These are phyloP conservation scores for Drosophila maculinotata DNA, from an alignment of 2,888 invertebrate genomes.

Conservation along the genomic window DNA sequence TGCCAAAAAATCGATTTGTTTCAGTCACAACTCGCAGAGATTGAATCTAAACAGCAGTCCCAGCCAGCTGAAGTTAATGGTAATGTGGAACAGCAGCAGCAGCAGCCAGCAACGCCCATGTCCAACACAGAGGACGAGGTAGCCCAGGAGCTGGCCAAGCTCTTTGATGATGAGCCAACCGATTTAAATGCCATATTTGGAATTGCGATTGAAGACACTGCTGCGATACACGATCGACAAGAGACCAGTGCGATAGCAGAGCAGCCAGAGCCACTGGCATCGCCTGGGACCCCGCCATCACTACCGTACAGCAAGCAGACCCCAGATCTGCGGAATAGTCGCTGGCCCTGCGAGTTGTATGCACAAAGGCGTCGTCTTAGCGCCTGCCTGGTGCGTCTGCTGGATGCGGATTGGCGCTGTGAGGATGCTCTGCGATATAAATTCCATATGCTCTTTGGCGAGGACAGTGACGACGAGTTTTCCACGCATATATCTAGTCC, in stretches of 20 bases:
- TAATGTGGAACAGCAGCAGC: not conserved
- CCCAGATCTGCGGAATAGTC: conserved; percentile 72
- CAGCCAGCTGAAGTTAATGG: conserved; percentile 3
- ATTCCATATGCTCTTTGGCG: conserved; percentile 80
- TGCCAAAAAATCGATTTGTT: conserved; percentile 82
- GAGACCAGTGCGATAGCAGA: not conserved
- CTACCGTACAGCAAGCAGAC: not conserved
- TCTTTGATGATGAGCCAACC: conserved; percentile 78
- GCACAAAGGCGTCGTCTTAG: conserved; percentile 73
- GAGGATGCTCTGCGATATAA: conserved; percentile 72
- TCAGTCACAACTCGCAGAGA: conserved; percentile 66
- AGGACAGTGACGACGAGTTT: conserved; percentile 83
- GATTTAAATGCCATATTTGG: conserved; percentile 83
- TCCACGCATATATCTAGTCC: conserved; percentile 75
- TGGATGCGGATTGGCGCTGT: conserved; percentile 81
- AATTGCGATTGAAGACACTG: conserved; percentile 52
- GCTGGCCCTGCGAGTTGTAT: conserved; percentile 83
- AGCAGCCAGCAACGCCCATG: conserved; percentile 9
- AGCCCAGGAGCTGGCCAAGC: conserved; percentile 73
- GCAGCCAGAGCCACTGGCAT: conserved; percentile 5
- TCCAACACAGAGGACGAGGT: conserved; percentile 67
- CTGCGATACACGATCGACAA: not conserved
- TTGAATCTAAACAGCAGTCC: conserved; percentile 19
- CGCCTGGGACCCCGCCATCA: conserved; percentile 35
- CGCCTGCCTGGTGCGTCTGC: conserved; percentile 65